Evolutionary conservation across 2,113 vertebrate genomes (phyloP).

Genomic region (Gymnogyps californianus): DNA sequence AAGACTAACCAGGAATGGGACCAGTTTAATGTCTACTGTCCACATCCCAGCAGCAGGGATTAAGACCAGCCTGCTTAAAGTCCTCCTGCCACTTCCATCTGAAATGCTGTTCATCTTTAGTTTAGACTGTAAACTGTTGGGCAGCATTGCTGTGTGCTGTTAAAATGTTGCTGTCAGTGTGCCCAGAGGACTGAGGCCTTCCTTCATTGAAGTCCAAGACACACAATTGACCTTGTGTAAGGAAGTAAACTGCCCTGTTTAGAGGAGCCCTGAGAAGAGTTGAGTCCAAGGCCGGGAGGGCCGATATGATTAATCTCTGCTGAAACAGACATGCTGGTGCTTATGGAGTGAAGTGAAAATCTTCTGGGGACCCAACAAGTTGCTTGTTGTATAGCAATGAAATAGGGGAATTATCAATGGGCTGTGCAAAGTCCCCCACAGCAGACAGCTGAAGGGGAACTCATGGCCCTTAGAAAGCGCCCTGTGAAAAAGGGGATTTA

Average conservation of each 20-base stretch:
- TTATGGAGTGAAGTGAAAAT: neutral
- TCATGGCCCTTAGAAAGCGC: neutral
- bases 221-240: neutral
- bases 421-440: neutral
- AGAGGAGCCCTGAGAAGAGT: neutral
- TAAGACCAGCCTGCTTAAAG: neutral
- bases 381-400: neutral
- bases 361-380: neutral
- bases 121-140: neutral
- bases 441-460: neutral
- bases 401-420: neutral
- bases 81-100: neutral
- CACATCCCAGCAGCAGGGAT: neutral
- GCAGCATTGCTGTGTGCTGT: neutral
- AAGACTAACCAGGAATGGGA: neutral
- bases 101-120: neutral
- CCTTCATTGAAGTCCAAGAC: neutral
- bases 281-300: neutral
- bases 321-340: neutral
- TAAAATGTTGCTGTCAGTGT: neutral
- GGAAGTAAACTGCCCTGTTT: neutral
- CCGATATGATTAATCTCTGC: neutral
- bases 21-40: neutral
- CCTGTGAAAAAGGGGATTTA: neutral
- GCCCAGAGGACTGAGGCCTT: neutral